These are phyloP conservation scores for Syrmaticus mikado DNA, from an alignment of 2,113 vertebrate genomes.

Conservation along the genomic window DNA sequence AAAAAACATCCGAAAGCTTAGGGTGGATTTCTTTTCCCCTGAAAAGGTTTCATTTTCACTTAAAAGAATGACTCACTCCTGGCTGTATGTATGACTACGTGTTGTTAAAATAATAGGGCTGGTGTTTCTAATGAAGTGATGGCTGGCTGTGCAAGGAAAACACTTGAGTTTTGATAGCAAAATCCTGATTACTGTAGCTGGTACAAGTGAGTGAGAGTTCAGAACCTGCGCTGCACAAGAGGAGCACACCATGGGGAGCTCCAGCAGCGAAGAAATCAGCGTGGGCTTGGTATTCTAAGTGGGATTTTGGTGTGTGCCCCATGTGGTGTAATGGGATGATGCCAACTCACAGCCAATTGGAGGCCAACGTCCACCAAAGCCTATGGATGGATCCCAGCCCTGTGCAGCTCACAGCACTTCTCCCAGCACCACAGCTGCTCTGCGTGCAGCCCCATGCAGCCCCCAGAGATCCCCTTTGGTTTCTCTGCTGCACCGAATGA, in stretches of 20 bases:
- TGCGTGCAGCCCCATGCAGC: neutral
- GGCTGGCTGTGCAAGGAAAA: neutral
- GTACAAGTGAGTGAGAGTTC: neutral
- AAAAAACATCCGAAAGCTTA: neutral
- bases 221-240: neutral
- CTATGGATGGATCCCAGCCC: neutral
- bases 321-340: neutral
- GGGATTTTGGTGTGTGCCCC: accelerated
- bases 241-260: neutral
- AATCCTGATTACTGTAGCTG: neutral
- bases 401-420: accelerated
- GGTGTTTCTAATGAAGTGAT: neutral
- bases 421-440: neutral
- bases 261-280: accelerated
- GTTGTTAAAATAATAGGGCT: no score
- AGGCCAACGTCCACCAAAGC: neutral
- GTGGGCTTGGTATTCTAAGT: accelerated
- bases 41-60: accelerated
- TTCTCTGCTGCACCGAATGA: neutral
- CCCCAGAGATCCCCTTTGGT: neutral
- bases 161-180: neutral
- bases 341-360: accelerated
- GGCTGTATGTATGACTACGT: accelerated
- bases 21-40: neutral
- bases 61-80: accelerated